Conservation (phyloP, 2,888 invertebrate species). For the Pseudolycoriella hygida region DNA sequence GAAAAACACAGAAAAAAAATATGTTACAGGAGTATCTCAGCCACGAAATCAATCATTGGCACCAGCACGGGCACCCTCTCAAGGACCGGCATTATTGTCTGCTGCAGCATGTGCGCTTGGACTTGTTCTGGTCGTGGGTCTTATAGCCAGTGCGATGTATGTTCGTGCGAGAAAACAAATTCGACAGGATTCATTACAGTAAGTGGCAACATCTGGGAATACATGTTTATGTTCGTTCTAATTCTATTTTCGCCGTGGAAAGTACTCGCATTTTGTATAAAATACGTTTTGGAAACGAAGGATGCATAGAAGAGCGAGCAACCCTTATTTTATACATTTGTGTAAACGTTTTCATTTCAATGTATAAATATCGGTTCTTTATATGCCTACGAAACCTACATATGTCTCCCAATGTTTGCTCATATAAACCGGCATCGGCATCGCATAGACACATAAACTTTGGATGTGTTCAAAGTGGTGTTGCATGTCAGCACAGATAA, state of each 20-base stretch:
- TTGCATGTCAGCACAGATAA: conserved; percentile 3
- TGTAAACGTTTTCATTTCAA: not conserved
- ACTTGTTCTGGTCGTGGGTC: conserved; percentile 23
- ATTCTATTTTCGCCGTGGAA: not conserved
- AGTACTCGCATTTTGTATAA: not conserved
- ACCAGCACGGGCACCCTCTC: conserved; percentile 43
- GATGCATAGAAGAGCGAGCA: not conserved
- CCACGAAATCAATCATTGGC: conserved; percentile 61
- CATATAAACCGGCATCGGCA: not conserved
- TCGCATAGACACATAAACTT: not conserved
- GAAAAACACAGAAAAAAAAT: not conserved
- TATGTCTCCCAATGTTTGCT: not conserved
- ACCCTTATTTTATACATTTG: not conserved
- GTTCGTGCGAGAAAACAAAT: conserved; percentile 27
- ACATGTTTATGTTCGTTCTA: conserved; percentile 2
- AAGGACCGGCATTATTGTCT: conserved; percentile 55
- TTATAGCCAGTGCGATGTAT: conserved; percentile 29
- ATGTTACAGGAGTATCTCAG: conserved; percentile 28
- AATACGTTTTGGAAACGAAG: not conserved
- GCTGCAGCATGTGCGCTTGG: conserved; percentile 68
- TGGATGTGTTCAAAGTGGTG: conserved; percentile 1
- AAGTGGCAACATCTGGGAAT: conserved; percentile 14
- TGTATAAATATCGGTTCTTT: not conserved
- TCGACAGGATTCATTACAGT: conserved; percentile 27
- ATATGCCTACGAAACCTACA: not conserved